Percentiles rank a stretch among this genome's conserved stretches.
Conservation (phyloP, 2,113 vertebrate genomes). For the Bufo bufo region DNA sequence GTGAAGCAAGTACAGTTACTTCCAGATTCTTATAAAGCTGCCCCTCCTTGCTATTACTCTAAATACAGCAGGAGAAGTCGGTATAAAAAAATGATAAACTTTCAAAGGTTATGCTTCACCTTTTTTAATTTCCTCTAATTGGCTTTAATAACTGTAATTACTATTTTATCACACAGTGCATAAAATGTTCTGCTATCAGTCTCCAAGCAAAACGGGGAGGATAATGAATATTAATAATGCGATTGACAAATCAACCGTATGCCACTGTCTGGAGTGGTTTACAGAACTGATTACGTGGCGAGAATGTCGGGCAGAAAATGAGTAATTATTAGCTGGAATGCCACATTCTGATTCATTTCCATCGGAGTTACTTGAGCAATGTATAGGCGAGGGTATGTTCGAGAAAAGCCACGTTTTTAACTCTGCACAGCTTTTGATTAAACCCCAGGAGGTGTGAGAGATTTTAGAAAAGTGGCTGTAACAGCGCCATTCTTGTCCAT, state of each 20-base stretch:
- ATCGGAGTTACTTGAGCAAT: too few species aligned
- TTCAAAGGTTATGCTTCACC: conserved; percentile 11
- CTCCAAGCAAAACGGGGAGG: conserved; percentile 28
- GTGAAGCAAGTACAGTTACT: neutral
- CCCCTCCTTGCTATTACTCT: neutral
- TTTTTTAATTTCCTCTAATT: conserved; percentile 28
- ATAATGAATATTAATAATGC: neutral
- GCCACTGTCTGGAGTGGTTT: neutral
- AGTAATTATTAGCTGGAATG: too few species aligned
- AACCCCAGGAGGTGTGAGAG: too few species aligned
- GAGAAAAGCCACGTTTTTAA: too few species aligned
- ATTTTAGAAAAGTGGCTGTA: too few species aligned
- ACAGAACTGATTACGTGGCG: neutral
- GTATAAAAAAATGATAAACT: neutral
- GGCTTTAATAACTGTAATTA: conserved; percentile 47
- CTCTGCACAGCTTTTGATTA: too few species aligned
- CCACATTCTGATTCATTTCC: too few species aligned
- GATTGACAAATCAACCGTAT: neutral
- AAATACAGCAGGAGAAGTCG: neutral
- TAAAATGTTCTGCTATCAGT: conserved; percentile 7
- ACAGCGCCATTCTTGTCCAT: too few species aligned
- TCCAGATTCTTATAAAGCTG: neutral
- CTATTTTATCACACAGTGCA: conserved; percentile 10
- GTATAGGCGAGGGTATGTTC: too few species aligned
- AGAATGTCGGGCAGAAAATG: neutral